phyloP scores from a whole-genome alignment of 1,140 invertebrate species.

The Pogonus chalceus region DNA sequence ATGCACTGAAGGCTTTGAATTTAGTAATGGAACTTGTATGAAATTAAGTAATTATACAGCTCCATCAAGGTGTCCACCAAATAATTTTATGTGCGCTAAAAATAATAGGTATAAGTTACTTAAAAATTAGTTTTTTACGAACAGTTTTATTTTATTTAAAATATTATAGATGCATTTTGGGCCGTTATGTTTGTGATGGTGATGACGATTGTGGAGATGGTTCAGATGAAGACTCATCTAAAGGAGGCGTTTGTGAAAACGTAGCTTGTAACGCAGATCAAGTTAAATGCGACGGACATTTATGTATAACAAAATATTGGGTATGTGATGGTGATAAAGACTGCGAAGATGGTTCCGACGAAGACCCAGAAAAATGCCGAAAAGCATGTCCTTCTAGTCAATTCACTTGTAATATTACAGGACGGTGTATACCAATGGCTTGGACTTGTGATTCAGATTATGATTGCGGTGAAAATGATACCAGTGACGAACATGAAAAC shows the following conservation, averaged over 20 bases:
- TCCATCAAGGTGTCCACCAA: neutral
- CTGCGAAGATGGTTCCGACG: constrained; percentile 56
- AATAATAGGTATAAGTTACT: constrained; percentile 10
- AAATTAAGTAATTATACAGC: constrained; percentile 16
- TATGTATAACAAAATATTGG: constrained; percentile 55
- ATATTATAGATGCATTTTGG: constrained; percentile 38
- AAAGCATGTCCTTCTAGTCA: constrained; percentile 42
- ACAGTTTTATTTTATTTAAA: neutral
- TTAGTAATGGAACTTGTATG: constrained; percentile 23
- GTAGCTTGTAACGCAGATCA: constrained; percentile 47
- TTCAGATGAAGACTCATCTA: constrained; percentile 60
- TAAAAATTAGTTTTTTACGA: no score
- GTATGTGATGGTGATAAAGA: constrained; percentile 57
- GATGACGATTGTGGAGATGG: constrained; percentile 72
- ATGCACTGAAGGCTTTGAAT: constrained; percentile 42
- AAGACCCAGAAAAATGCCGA: constrained; percentile 43
- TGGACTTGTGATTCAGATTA: constrained; percentile 59
- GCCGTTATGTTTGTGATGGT: constrained; percentile 62
- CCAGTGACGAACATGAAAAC: constrained; percentile 46
- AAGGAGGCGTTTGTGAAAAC: constrained; percentile 49
- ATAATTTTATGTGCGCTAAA: constrained; percentile 6
- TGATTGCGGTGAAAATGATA: constrained; percentile 51
- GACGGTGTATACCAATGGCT: constrained; percentile 55
- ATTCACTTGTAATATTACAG: constrained; percentile 46
- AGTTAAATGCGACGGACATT: constrained; percentile 39